Base-by-base conservation (phyloP, 2,113 vertebrate genomes). In the Phalacrocorax brasilianus region DNA sequence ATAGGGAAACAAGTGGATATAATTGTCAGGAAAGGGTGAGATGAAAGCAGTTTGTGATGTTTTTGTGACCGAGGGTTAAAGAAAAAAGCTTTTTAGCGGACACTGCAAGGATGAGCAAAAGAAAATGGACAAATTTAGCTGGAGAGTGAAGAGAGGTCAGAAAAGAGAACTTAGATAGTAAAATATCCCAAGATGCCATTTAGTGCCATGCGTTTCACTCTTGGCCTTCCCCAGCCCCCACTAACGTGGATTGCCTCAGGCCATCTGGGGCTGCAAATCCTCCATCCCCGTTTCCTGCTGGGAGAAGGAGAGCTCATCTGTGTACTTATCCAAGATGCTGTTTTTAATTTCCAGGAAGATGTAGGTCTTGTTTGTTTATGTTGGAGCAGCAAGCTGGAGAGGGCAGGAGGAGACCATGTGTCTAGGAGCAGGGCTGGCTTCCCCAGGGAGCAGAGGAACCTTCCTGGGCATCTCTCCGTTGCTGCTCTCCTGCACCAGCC, bases 261-360 rank as follows among this genome's bases (percentile, higher is more conserved):
- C 52, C 52, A 38, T 76, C 56, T 32, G 44, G 65, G 70, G 73
- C 73, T 84, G 61, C 44, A 52, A 12, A 78, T 82, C 40, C 91
- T 65, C 68, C 44, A 14, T 49, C 28, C 66, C 35, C 0, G 0
- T 79, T 90, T 65, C 53, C 83, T 92, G 50, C 14, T 2, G 88
- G 56, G 40, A 40, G 66, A 1, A 75, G 72, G 52, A 35, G 49
- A 62, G 22, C 30, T 75, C 0, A 0, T 35, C 70, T n/a, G 32
- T 52, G 68, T 45, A 9, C 65, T 1, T 20, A 3, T 28, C 59
- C 5, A 1, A 70, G 47, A 24, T 53, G 63, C 72, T 84, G 86
- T 5, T 5, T 78, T 82, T 72, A 3, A 82, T 95, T 94, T 89
- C 89, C 81, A 92, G 67, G 76, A 80, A 91, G 85, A 74, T 80